A percentile compares a stretch with the other conserved stretches of the same genome.
Conservation (phyloP, 2,113 vertebrate species). For the Mobula hypostoma region DNA sequence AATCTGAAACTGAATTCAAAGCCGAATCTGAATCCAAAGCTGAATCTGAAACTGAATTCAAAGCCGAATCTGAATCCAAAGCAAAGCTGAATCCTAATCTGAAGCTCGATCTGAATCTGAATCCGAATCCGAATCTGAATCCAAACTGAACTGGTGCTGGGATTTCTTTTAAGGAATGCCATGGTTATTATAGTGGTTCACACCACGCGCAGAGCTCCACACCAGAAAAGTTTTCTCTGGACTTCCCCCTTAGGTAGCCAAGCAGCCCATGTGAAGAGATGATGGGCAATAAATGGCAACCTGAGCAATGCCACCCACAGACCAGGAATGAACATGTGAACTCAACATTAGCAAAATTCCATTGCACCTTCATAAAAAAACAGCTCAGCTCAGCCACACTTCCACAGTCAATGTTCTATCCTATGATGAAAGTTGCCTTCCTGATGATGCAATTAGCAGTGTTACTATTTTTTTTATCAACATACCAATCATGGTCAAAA, state of each 20-base stretch:
- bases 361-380: not conserved
- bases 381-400: not conserved
- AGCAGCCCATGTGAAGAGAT: not conserved
- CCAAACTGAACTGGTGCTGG: not conserved
- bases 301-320: not conserved
- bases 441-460: not conserved
- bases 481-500: not conserved
- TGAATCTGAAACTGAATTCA: too few species aligned
- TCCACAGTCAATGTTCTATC: not conserved
- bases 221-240: not conserved
- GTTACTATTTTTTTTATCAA: not conserved
- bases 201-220: too few species aligned
- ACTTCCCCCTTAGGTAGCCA: not conserved
- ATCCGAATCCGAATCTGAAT: too few species aligned
- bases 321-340: not conserved
- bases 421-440: not conserved
- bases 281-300: not conserved
- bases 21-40: too few species aligned
- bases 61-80: too few species aligned
- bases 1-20: too few species aligned
- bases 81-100: too few species aligned
- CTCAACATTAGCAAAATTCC: not conserved
- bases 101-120: too few species aligned
- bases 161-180: not conserved
- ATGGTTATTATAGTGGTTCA: not conserved